A percentile compares a stretch with the other conserved stretches of the same genome.
phyloP scores from a whole-genome alignment of 2,113 vertebrate species.

The Cephalophus harveyi region DNA sequence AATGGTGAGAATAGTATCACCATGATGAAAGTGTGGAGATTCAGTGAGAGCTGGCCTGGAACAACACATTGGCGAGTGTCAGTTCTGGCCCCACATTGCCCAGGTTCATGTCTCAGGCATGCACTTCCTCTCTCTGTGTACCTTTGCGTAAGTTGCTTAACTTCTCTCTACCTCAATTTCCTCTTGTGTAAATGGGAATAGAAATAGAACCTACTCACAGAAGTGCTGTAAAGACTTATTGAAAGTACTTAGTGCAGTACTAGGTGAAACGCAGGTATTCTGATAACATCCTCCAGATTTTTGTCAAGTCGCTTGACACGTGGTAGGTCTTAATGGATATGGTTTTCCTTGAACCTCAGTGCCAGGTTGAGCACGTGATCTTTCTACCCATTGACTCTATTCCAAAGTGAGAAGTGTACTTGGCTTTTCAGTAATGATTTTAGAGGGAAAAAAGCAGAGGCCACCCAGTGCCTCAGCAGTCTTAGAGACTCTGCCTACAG shows the following conservation, averaged over 20 bases:
- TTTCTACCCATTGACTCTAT: not conserved
- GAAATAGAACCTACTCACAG: not conserved
- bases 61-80: fast-evolving
- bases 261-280: not conserved
- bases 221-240: not conserved
- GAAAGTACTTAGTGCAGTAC: not conserved
- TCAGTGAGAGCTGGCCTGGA: not conserved
- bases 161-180: not conserved
- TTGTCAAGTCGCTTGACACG: not conserved
- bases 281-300: not conserved
- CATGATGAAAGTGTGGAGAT: not conserved
- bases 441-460: not conserved
- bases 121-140: not conserved
- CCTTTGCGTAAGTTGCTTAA: not conserved
- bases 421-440: not conserved
- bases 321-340: not conserved
- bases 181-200: not conserved
- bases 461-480: not conserved
- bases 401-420: not conserved
- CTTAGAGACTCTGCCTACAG: not conserved
- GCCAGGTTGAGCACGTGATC: not conserved
- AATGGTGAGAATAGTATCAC: not conserved
- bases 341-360: not conserved
- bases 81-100: not conserved
- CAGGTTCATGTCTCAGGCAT: not conserved